Evolutionary conservation across 2,797 vertebrate genomes (phyloP).

Genomic region (Balearica regulorum): DNA sequence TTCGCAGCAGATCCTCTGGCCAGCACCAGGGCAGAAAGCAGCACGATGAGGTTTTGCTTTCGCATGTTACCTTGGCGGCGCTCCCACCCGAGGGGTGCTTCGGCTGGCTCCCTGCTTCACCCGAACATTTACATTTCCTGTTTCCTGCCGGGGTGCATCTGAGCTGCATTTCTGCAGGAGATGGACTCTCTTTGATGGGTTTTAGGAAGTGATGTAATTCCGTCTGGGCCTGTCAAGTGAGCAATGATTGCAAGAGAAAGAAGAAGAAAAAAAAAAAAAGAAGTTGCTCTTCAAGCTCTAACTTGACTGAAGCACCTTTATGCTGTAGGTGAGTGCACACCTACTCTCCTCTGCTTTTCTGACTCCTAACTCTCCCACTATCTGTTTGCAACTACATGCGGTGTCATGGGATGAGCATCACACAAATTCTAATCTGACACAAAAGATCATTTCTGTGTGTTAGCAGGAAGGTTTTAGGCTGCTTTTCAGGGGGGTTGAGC

Average conservation of each 20-base stretch:
- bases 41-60: not conserved
- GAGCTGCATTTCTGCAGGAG: constrained; percentile 75
- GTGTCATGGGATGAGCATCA: not conserved
- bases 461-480: not conserved
- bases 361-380: not conserved
- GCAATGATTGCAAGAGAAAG: constrained; percentile 74
- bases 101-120: constrained; percentile 31
- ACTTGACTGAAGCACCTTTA: constrained; percentile 23
- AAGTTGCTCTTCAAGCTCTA: constrained; percentile 51
- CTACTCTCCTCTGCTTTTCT: not conserved
- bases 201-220: constrained; percentile 86
- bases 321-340: not conserved
- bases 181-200: constrained; percentile 76
- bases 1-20: not conserved
- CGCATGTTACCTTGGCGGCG: constrained; percentile 30
- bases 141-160: constrained; percentile 78
- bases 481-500: not conserved
- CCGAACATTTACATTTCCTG: constrained; percentile 78
- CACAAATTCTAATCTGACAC: not conserved
- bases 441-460: not conserved
- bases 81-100: constrained; percentile 18
- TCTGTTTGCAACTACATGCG: not conserved
- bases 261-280: constrained; percentile 6
- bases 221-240: constrained; percentile 77
- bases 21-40: constrained; percentile 36